Evolutionary conservation across 2,797 vertebrate species (phyloP), one percentile per base, ranked within the genome.

Genomic region (Masticophis lateralis): DNA sequence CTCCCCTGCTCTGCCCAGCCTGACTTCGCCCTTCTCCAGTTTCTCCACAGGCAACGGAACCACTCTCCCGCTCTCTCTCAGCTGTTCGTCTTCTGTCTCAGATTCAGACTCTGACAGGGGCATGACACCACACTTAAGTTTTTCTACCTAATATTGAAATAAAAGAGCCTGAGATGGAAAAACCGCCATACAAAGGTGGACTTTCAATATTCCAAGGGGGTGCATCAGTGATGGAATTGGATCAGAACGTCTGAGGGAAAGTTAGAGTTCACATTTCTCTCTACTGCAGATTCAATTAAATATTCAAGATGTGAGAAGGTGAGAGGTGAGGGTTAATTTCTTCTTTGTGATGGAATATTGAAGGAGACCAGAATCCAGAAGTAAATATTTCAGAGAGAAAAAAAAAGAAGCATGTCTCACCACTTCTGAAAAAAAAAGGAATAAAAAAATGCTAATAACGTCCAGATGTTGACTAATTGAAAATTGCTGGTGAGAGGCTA

Each of bases 271-370:
- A 0, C 86, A 61, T n/a, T 94, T 18, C 87, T 25, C 9, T 92
- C 92, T 92, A 88, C 32, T 92, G 74, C 20, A 63, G 7, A 93
- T 66, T 60, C 27, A 93, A 20, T 93, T 90, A 95, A 90, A 90
- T 74, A 87, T 20, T 87, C 94, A 79, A 59, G 60, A 91, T 93
- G 88, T 91, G 22, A 94, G 88, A 2, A 91, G 43, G 7, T 20
- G 69, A 43, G 32, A 79, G 69, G 8, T 3, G 1, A 79, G 18
- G 18, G 8, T 43, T 43, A 43, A 79, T 43, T 3, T 79, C 20
- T 79, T 43, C 18, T 18, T 43, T 43, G 32, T 11, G 37, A 22
- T 43, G 18, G 37, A 79, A 10, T 43, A 22, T 43, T 43, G 20
- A 22, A 79, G 32, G 37, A 79, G 32, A 22, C 8, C 32, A 79